Evolutionary conservation across 2,113 vertebrate genomes (phyloP), one percentile per base, ranked within the genome.

Genomic region (Bettongia penicillata): DNA sequence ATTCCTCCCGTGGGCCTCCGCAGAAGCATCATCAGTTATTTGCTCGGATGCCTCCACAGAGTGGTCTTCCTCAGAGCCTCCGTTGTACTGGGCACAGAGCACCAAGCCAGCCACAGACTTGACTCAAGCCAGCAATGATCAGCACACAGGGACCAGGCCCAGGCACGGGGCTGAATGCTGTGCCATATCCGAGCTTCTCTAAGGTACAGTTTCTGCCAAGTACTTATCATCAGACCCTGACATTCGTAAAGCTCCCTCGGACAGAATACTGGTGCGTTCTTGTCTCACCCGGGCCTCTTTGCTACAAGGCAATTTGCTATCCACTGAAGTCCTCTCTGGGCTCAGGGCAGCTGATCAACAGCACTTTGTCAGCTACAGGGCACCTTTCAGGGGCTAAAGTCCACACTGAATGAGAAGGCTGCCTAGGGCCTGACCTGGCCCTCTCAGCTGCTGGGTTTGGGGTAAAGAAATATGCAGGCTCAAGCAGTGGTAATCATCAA

Each of bases 401-500:
- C 93, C 96, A 93, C 96, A 43, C 97, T 98, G 97, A 98, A 97
- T 53, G 94, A 96, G 94, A 53, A 48, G 90, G 96, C 98, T 98
- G 97, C 97, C 97, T 98, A 98, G 93, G 94, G 96, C 98, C 97
- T 96, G 61, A 94, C 91, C 96, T 95, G 96, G 97, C 97, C 92
- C 55, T 96, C 96, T 84, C n/a, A 43, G 68, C 68, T 92, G 97
- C 94, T 84, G 8, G 98, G 98, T 98, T 98, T 99, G 98, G 97
- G 97, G 92, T 97, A 97, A 97, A 98, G 98, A 98, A 99, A 98
- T 98, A 98, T 96, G 98, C 98, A 98, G 19, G 97, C 97, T 97
- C 90, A 97, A 98, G 97, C 98, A 98, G 96, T 97, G 98, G 98
- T 98, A 96, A 96, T 98, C 93, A 96, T 98, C 97, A 97, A 98